A percentile compares a stretch with the other conserved stretches of the same genome.
Conservation (phyloP, 2,113 vertebrate species). For the Cacatua alba region DNA sequence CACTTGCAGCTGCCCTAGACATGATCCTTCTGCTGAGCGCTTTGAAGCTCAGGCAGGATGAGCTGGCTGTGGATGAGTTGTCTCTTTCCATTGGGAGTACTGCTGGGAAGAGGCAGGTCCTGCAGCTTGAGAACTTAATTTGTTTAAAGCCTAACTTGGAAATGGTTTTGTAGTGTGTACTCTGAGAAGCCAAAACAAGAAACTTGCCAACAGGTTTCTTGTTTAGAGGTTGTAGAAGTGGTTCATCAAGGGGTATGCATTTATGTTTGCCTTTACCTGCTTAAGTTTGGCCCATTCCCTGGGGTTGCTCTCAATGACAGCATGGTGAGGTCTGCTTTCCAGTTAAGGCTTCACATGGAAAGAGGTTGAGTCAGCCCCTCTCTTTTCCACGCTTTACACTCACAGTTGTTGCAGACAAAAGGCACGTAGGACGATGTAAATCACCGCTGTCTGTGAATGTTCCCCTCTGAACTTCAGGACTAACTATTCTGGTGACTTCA, state of each 20-base stretch:
- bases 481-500: background rate
- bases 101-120: background rate
- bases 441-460: background rate
- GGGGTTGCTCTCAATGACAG: background rate
- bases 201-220: background rate
- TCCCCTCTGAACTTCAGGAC: background rate
- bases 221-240: background rate
- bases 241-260: rapidly evolving
- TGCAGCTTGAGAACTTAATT: background rate
- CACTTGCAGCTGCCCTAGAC: background rate
- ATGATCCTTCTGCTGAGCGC: background rate
- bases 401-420: background rate
- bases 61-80: background rate
- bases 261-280: background rate
- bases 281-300: background rate
- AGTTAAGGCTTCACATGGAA: background rate
- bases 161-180: background rate
- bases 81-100: background rate
- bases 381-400: background rate
- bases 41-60: rapidly evolving
- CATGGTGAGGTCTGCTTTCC: background rate
- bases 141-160: background rate
- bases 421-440: background rate
- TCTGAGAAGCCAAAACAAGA: background rate
- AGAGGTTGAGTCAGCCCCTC: background rate